phyloP scores from a whole-genome alignment of 1,140 invertebrate genomes.

The Zaprionus gabonicus region DNA sequence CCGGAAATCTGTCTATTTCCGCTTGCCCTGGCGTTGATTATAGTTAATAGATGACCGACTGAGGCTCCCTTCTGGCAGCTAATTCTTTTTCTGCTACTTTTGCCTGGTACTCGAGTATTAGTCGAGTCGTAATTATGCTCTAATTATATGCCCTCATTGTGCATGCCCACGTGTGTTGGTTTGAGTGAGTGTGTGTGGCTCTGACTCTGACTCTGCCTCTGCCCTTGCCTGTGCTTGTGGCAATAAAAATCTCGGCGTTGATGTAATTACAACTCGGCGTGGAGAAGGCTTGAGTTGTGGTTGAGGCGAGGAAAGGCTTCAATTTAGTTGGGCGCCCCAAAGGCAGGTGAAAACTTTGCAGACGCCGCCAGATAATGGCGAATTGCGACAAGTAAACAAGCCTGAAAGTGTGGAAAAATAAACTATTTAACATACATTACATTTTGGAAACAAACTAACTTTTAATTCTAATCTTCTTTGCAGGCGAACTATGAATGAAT shows the following conservation, averaged over 20 bases:
- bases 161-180: slow-evolving; percentile 11
- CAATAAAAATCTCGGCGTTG: slow-evolving; percentile 71
- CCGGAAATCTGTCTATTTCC: slow-evolving; percentile 83
- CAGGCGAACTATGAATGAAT: slow-evolving; percentile 22
- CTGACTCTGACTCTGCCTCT: slow-evolving; percentile 3
- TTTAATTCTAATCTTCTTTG: slow-evolving; percentile 11
- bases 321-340: slow-evolving; percentile 42
- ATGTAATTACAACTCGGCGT: slow-evolving; percentile 70
- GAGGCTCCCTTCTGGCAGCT: slow-evolving; percentile 61
- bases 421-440: neutral
- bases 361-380: slow-evolving; percentile 50
- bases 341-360: slow-evolving; percentile 45
- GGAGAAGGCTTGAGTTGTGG: slow-evolving; percentile 48
- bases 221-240: slow-evolving; percentile 23
- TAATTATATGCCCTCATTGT: slow-evolving; percentile 69
- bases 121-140: slow-evolving; percentile 78
- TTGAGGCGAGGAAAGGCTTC: slow-evolving; percentile 33
- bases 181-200: slow-evolving; percentile 26
- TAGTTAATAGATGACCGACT: slow-evolving; percentile 82
- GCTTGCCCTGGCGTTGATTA: slow-evolving; percentile 81
- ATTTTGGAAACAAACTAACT: neutral
- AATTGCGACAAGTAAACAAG: slow-evolving; percentile 6
- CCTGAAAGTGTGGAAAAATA: slow-evolving; percentile 1
- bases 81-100: slow-evolving; percentile 71
- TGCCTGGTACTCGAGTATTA: slow-evolving; percentile 75